phyloP scores from a whole-genome alignment of 2,113 vertebrate genomes.

The Hemibagrus wyckioides region DNA sequence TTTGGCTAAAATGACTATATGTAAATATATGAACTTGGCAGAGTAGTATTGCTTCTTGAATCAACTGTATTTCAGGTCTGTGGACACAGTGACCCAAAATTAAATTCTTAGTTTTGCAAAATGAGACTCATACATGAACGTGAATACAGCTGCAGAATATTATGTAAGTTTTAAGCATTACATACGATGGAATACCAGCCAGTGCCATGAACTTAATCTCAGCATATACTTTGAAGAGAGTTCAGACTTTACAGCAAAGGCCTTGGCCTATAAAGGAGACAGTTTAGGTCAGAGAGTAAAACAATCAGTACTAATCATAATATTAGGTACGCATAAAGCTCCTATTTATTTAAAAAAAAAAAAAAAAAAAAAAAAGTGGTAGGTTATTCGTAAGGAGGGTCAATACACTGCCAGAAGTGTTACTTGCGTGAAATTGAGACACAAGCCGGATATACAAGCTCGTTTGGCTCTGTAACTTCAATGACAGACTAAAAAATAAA shows the following conservation, averaged over 20 bases:
- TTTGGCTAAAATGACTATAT: too few species aligned
- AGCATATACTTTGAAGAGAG: conserved; percentile 89
- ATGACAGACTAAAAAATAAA: too few species aligned
- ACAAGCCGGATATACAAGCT: too few species aligned
- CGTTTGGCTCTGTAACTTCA: too few species aligned
- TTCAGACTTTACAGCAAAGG: conserved; percentile 88
- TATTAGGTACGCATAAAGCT: too few species aligned
- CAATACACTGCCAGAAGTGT: too few species aligned
- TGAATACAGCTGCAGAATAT: conserved; percentile 87
- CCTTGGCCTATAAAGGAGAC: conserved; percentile 84
- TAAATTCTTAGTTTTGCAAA: conserved; percentile 92
- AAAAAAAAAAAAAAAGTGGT: too few species aligned
- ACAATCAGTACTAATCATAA: too few species aligned
- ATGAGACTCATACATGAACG: conserved; percentile 93
- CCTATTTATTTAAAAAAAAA: too few species aligned
- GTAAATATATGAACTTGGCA: not conserved
- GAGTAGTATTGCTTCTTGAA: not conserved
- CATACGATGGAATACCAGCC: conserved; percentile 88
- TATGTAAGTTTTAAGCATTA: conserved; percentile 84
- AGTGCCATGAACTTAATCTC: conserved; percentile 88
- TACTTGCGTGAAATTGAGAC: too few species aligned
- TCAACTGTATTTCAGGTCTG: conserved; percentile 71
- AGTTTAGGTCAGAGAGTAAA: conserved; percentile 66
- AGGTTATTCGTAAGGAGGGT: too few species aligned
- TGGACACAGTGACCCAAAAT: conserved; percentile 90